Conservation (phyloP, 2,888 invertebrate genomes). For the Limnephilus rhombicus region DNA sequence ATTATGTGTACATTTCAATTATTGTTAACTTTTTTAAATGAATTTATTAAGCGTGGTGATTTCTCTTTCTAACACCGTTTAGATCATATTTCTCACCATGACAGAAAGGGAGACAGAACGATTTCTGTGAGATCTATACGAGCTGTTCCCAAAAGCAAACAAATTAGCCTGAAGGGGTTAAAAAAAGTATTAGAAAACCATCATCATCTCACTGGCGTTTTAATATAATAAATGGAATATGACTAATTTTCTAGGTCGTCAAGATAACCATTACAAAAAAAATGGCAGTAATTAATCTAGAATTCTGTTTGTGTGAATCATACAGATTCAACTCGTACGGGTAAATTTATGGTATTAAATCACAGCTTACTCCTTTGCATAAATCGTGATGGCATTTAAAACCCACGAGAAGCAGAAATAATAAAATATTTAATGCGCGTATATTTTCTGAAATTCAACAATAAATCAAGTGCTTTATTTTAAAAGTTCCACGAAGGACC, state of each 20-base stretch:
- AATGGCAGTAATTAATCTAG: neutral
- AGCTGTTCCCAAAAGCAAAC: too few species aligned
- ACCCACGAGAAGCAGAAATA: neutral
- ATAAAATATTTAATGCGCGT: slow-evolving; percentile 20
- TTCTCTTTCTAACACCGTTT: too few species aligned
- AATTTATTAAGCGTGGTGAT: too few species aligned
- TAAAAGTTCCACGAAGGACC: slow-evolving; percentile 36
- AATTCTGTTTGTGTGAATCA: neutral
- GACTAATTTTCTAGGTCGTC: neutral
- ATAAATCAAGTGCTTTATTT: slow-evolving; percentile 36
- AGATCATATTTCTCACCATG: too few species aligned
- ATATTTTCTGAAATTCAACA: slow-evolving; percentile 35
- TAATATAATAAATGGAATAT: neutral
- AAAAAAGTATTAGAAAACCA: too few species aligned
- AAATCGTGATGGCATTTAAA: slow-evolving; percentile 21
- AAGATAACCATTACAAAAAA: neutral
- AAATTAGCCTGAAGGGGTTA: too few species aligned
- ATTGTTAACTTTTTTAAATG: too few species aligned
- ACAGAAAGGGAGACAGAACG: too few species aligned
- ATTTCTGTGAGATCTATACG: too few species aligned
- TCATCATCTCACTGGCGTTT: neutral
- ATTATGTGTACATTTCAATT: too few species aligned
- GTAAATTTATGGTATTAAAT: neutral
- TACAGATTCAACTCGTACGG: neutral
- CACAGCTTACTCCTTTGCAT: neutral